A percentile compares a stretch with the other conserved stretches of the same genome.
phyloP scores from a whole-genome alignment of 2,888 invertebrate species.

The Endotricha flammealis region DNA sequence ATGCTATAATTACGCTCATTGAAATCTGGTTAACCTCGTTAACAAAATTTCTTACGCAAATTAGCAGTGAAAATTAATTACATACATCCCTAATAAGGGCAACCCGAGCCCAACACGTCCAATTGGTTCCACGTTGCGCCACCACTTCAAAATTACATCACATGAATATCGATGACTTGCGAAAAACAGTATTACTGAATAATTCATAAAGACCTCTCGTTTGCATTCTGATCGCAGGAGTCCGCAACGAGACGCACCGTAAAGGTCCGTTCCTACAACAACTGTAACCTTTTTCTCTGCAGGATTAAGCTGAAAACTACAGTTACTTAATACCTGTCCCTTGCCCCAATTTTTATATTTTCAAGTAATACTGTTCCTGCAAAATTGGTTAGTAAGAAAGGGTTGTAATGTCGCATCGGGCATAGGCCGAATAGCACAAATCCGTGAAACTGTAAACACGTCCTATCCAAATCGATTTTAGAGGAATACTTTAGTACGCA shows the following conservation, averaged over 20 bases:
- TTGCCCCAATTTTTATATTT: no score
- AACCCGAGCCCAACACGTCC: neutral
- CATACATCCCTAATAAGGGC: neutral
- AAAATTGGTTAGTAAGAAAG: no score
- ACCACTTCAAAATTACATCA: conserved; percentile 28
- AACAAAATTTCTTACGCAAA: no score
- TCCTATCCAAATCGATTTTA: conserved; percentile 21
- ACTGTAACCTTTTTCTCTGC: no score
- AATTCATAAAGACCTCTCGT: conserved; percentile 40
- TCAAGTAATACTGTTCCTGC: no score
- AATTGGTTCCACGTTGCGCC: neutral
- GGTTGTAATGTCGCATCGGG: no score
- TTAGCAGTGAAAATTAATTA: neutral
- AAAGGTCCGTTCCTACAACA: no score
- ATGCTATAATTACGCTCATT: no score
- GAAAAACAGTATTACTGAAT: conserved; percentile 37
- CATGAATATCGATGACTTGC: conserved; percentile 47
- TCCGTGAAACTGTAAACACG: conserved; percentile 26
- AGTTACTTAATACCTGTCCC: no score
- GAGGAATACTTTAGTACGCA: conserved; percentile 6
- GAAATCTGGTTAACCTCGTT: no score
- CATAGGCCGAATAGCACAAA: conserved; percentile 18
- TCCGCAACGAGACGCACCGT: conserved; percentile 29
- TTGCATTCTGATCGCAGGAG: conserved; percentile 40
- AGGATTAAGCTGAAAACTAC: no score